Evolutionary conservation across 2,113 vertebrate genomes (phyloP).

Genomic region (Oenanthe oenanthe): DNA sequence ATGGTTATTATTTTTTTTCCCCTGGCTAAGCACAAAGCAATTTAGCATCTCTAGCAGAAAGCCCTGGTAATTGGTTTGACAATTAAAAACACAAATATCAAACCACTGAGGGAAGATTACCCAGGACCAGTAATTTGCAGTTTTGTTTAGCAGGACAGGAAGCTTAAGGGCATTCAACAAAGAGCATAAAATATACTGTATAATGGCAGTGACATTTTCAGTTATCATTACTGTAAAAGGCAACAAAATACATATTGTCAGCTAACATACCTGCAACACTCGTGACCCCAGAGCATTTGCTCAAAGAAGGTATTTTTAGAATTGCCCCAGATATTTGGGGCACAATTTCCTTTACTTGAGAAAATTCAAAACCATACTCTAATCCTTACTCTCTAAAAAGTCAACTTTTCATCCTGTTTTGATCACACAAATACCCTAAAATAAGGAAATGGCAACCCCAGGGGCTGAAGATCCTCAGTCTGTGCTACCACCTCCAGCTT

Average conservation of each 20-base stretch:
- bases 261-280: not conserved
- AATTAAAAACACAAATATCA: slow-evolving; percentile 79
- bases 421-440: not conserved
- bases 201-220: slow-evolving; percentile 76
- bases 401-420: not conserved
- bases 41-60: slow-evolving; percentile 45
- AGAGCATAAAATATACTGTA: slow-evolving; percentile 28
- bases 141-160: slow-evolving; percentile 64
- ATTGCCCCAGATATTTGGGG: not conserved
- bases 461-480: not conserved
- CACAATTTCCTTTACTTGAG: not conserved
- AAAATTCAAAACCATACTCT: not conserved
- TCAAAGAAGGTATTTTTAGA: not conserved
- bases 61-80: slow-evolving; percentile 66
- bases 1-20: not conserved
- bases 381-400: not conserved
- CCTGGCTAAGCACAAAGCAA: slow-evolving; percentile 12
- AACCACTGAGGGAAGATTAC: slow-evolving; percentile 54
- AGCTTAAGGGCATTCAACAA: slow-evolving; percentile 70
- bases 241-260: slow-evolving; percentile 64
- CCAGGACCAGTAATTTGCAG: slow-evolving; percentile 63
- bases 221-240: slow-evolving; percentile 67
- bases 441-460: not conserved
- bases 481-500: not conserved
- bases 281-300: slow-evolving; percentile 1